These are phyloP conservation scores for Muschampia plurimacula DNA, from an alignment of 2,888 invertebrate genomes.

Conservation along the genomic window DNA sequence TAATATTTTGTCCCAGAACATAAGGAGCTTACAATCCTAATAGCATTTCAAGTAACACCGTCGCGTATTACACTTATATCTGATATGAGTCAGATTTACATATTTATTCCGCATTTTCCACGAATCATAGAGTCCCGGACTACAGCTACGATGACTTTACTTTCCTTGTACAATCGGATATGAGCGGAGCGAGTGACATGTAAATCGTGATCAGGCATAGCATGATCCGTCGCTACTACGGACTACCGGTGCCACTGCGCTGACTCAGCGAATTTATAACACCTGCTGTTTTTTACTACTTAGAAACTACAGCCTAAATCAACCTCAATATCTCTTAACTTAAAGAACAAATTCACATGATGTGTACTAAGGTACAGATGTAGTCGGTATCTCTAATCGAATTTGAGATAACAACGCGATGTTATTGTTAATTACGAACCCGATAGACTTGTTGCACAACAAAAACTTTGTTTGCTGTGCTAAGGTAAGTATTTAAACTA, in stretches of 20 bases:
- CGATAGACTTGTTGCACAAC: constrained; percentile 54
- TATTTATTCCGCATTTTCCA: constrained; percentile 69
- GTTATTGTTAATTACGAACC: constrained; percentile 64
- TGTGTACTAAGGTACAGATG: constrained; percentile 20
- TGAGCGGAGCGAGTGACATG: constrained; percentile 83
- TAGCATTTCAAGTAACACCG: neutral
- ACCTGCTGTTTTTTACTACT: constrained; percentile 66
- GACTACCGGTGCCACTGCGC: constrained; percentile 81
- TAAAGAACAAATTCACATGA: constrained; percentile 22
- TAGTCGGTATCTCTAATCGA: constrained; percentile 42
- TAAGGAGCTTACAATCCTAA: too few species aligned
- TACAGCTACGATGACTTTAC: constrained; percentile 66
- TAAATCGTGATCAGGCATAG: constrained; percentile 82
- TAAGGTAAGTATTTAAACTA: constrained; percentile 12
- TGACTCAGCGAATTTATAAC: constrained; percentile 78
- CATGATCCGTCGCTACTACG: constrained; percentile 75
- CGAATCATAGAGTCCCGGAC: constrained; percentile 52
- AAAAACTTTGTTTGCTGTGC: constrained; percentile 31
- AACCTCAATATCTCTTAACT: neutral
- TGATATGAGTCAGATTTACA: constrained; percentile 10
- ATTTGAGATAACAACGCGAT: constrained; percentile 57
- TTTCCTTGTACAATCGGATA: constrained; percentile 72
- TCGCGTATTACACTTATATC: constrained; percentile 1
- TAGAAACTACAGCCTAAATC: constrained; percentile 24
- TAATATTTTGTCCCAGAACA: too few species aligned